Percentiles rank a stretch among this genome's conserved stretches.
Conservation (phyloP, 2,797 vertebrate genomes). For the Morelia viridis region DNA sequence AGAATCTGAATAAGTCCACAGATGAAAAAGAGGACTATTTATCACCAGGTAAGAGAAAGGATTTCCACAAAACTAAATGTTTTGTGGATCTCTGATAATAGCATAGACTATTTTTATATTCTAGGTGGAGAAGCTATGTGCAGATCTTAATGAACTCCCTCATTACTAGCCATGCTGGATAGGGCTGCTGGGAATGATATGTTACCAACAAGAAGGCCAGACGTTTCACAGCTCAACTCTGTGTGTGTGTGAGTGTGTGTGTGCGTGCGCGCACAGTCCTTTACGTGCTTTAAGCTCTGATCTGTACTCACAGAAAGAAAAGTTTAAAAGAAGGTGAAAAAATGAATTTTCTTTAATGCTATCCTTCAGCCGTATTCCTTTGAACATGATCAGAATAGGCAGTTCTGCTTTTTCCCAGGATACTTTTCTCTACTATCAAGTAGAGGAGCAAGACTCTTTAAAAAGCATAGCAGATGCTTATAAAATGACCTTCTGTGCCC, state of each 20-base stretch:
- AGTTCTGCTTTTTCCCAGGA: background rate
- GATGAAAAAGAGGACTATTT: background rate
- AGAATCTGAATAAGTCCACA: background rate
- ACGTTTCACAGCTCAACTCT: background rate
- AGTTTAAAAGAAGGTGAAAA: background rate
- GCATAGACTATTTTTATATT: background rate
- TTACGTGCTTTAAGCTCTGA: background rate
- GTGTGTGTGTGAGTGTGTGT: background rate
- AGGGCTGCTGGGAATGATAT: background rate
- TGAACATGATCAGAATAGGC: background rate
- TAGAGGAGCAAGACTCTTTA: background rate
- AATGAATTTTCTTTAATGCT: background rate
- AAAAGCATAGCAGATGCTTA: background rate
- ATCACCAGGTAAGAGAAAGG: background rate
- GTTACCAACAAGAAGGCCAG: background rate
- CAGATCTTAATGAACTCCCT: background rate
- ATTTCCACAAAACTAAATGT: background rate
- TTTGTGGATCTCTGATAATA: background rate
- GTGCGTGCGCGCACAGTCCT: background rate
- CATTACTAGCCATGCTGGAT: background rate
- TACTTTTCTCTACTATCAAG: background rate
- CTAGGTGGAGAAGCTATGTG: background rate
- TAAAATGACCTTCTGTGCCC: background rate
- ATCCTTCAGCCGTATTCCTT: background rate
- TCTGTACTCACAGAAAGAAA: background rate